Base-by-base conservation (phyloP, 2,113 vertebrate species). In the Saimiri boliviensis region DNA sequence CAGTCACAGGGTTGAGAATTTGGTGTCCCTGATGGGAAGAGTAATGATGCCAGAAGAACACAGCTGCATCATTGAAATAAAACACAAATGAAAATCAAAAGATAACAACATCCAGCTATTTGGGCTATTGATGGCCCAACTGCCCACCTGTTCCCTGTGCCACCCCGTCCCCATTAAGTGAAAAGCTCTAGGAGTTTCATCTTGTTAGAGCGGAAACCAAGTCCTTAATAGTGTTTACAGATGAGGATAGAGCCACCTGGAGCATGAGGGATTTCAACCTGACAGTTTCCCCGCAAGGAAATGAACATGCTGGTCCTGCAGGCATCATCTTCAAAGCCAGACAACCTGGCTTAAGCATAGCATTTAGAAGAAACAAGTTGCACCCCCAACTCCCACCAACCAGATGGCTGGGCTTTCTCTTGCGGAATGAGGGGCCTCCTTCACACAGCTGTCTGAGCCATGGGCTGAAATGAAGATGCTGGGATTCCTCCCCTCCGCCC, bases 241-340 rank as follows among this genome's bases (percentile, higher is more conserved):
- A 74, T 3, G 9, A 70, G 79, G 82, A 37, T 68, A 49, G 30
- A 77, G 95, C 92, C 94, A 56, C 73, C 91, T 71, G 87, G 71
- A 77, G 70, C 68, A 49, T 4, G 56, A 40, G 2, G 47, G 68
- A 77, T 95, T 95, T 88, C 49, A 88, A 76, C 37, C 88, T 83
- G 85, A 52, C 60, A 19, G 70, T 42, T 89, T 91, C 45, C 66
- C 85, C 40, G 54, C 70, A 30, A 93, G 86, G 52, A 96, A 93
- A 79, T 54, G 49, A 86, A 63, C 58, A 60, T 35, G 20, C 6
- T 58, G 37, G 71, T 49, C 66, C 63, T 86, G 56, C 85, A 86
- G 93, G 97, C 88, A 60, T 93, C 94, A 42, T 94, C 96, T 97
- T 97, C 74, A 97, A 98, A 97, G 97, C 90, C 89, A 81, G 93